These are phyloP conservation scores for Acrocyrtus sp. DNA, from an alignment of 2,888 invertebrate genomes.

Conservation along the genomic window DNA sequence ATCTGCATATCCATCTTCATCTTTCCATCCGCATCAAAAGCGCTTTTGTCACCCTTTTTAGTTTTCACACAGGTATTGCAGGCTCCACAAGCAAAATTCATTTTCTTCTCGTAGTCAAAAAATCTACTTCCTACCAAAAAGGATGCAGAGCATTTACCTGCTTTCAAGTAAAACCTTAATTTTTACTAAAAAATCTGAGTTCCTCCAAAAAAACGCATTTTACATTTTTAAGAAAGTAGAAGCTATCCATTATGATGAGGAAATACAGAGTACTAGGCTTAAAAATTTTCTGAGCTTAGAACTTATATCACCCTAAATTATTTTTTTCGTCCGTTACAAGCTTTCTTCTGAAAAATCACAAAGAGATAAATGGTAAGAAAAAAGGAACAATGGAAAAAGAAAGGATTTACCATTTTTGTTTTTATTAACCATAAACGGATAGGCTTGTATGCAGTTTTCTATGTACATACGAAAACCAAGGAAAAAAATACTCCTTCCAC, in stretches of 20 bases:
- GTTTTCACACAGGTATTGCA: no score
- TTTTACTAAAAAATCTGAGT: no score
- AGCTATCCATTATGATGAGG: neutral
- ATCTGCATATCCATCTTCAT: no score
- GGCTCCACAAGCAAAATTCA: no score
- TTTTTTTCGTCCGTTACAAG: conserved; percentile 31
- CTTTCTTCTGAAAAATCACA: neutral
- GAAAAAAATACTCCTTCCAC: neutral
- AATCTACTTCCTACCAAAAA: no score
- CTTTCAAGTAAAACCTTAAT: no score
- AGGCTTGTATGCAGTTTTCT: neutral
- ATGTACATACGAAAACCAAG: conserved; percentile 5
- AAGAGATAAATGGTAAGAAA: conserved; percentile 14
- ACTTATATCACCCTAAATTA: no score
- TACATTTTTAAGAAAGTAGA: neutral
- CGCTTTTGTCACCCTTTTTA: no score
- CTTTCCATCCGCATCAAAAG: no score
- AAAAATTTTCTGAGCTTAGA: neutral
- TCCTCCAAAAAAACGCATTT: neutral
- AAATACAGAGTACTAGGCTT: neutral
- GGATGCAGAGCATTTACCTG: no score
- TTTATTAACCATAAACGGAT: neutral
- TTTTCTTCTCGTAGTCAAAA: no score
- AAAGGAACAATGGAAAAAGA: conserved; percentile 24
- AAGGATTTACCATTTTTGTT: conserved; percentile 29